Conservation (phyloP, 2,888 invertebrate species). For the Nemapogon koenigi region DNA sequence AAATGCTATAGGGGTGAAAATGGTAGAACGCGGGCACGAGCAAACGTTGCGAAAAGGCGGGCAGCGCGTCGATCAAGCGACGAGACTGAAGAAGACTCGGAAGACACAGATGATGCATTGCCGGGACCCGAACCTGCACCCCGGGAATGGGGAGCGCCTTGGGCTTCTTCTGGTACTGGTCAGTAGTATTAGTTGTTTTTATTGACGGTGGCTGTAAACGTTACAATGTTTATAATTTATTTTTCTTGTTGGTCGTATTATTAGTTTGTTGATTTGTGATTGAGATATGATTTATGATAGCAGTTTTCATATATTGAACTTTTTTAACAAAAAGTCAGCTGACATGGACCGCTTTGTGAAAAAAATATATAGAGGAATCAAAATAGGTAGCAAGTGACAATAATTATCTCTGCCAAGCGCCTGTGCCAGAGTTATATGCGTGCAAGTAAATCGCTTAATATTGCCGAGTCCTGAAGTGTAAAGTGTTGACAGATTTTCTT, state of each 20-base stretch:
- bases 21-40: slow-evolving; percentile 35
- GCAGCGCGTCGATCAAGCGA: slow-evolving; percentile 48
- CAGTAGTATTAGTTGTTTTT: slow-evolving; percentile 19
- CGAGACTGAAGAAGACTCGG: slow-evolving; percentile 56
- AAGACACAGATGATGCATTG: slow-evolving; percentile 42
- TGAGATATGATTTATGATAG: background rate
- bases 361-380: too few relatives aligned
- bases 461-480: too few relatives aligned
- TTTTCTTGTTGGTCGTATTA: background rate
- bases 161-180: slow-evolving; percentile 57
- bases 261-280: background rate
- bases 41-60: slow-evolving; percentile 34
- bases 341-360: too few relatives aligned
- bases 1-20: slow-evolving; percentile 41
- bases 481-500: too few relatives aligned
- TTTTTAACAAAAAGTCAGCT: too few relatives aligned
- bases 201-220: background rate
- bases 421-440: too few relatives aligned
- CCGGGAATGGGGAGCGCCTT: slow-evolving; percentile 60
- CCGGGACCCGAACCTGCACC: slow-evolving; percentile 56
- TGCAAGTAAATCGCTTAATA: too few relatives aligned
- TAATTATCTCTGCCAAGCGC: too few relatives aligned
- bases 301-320: too few relatives aligned
- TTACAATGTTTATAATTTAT: background rate
- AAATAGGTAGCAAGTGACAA: too few relatives aligned